A percentile compares a stretch with the other conserved stretches of the same genome.
These are phyloP conservation scores for Belonocnema kinseyi DNA, from an alignment of 1,140 invertebrate species.

Conservation along the genomic window DNA sequence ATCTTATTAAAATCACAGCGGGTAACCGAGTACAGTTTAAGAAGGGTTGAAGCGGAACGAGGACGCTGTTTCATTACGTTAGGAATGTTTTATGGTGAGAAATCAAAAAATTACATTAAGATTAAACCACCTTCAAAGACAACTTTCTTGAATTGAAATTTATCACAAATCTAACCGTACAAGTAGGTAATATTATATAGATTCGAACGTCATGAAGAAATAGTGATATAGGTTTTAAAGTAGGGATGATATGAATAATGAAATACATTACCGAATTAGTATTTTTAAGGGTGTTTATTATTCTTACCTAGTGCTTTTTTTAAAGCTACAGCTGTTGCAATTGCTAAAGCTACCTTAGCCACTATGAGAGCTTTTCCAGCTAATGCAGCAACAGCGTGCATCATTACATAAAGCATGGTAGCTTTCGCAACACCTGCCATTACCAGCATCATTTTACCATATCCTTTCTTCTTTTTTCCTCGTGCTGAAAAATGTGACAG, in stretches of 20 bases:
- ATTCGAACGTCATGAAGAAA: no score
- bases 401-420: conserved; percentile 83
- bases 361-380: conserved; percentile 85
- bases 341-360: conserved; percentile 84
- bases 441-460: conserved; percentile 78
- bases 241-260: background rate
- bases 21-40: conserved; percentile 24
- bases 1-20: conserved; percentile 26
- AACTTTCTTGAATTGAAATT: background rate
- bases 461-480: conserved; percentile 77
- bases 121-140: background rate
- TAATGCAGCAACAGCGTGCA: conserved; percentile 84
- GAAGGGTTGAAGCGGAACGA: conserved; percentile 27
- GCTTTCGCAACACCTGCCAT: conserved; percentile 82
- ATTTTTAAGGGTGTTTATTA: conserved; percentile 49
- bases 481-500: conserved; percentile 54
- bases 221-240: no score
- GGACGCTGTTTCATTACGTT: conserved; percentile 7
- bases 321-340: conserved; percentile 85
- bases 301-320: conserved; percentile 81
- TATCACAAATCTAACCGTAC: background rate
- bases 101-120: background rate
- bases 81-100: background rate
- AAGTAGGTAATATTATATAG: no score
- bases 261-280: background rate